phyloP scores from a whole-genome alignment of 2,888 invertebrate genomes.

The Dichetophora obliterata region DNA sequence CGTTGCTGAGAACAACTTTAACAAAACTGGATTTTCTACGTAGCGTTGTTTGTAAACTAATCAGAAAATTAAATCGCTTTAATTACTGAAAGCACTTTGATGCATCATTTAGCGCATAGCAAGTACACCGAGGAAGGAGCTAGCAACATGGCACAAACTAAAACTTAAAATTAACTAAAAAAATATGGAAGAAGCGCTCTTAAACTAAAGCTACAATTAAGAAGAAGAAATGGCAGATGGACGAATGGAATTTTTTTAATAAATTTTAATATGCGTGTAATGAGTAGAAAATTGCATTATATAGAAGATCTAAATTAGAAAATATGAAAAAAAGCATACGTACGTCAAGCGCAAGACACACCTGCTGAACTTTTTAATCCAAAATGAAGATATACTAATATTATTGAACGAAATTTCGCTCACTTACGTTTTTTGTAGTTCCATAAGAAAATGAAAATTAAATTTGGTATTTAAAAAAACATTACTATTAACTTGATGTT shows the following conservation, averaged over 20 bases:
- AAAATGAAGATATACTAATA: too few relatives aligned
- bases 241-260: constrained; percentile 35
- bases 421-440: too few relatives aligned
- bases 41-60: constrained; percentile 56
- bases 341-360: not conserved
- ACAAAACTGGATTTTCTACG: not conserved
- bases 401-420: too few relatives aligned
- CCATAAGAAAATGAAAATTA: too few relatives aligned
- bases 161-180: not conserved
- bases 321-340: not conserved
- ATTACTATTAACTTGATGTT: too few relatives aligned
- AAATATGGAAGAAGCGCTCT: not conserved
- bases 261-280: constrained; percentile 40
- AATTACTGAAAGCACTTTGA: constrained; percentile 66
- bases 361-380: not conserved
- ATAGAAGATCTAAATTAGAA: not conserved
- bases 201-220: not conserved
- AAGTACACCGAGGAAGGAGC: not conserved
- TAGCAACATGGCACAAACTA: not conserved
- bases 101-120: not conserved
- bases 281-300: constrained; percentile 29
- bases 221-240: not conserved
- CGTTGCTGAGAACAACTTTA: not conserved
- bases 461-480: too few relatives aligned
- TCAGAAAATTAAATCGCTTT: constrained; percentile 69